A percentile compares a stretch with the other conserved stretches of the same genome.
Conservation (phyloP, 2,888 invertebrate genomes). For the Nymphalis polychloros region DNA sequence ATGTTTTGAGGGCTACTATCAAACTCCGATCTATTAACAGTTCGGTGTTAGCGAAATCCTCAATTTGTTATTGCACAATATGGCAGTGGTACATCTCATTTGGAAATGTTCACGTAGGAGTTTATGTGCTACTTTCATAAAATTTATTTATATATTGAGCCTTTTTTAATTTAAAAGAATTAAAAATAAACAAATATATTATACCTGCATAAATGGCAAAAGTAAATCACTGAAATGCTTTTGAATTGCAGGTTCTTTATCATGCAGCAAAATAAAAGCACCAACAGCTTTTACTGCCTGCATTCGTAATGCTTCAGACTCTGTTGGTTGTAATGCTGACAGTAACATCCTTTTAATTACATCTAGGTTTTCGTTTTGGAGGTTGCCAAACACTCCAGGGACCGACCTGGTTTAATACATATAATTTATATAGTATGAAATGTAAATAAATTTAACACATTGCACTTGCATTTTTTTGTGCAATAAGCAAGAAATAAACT, state of each 20-base stretch:
- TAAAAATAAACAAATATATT: too few relatives aligned
- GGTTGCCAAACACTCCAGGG: conserved; percentile 98
- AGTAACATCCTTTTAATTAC: conserved; percentile 97
- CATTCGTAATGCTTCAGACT: conserved; percentile 87
- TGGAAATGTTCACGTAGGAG: conserved; percentile 62
- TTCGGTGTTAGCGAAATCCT: conserved; percentile 77
- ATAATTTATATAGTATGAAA: too few relatives aligned
- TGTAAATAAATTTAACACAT: too few relatives aligned
- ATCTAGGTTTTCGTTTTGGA: conserved; percentile 94
- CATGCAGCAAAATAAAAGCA: conserved; percentile 95
- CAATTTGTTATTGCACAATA: conserved; percentile 69
- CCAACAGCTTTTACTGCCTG: conserved; percentile 92
- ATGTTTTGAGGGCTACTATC: conserved; percentile 77
- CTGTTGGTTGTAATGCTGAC: conserved; percentile 88
- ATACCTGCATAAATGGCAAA: conserved; percentile 87
- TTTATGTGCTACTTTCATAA: conserved; percentile 50
- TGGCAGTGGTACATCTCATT: conserved; percentile 66
- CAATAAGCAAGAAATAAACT: too few relatives aligned
- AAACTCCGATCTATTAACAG: conserved; percentile 69
- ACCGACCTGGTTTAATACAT: conserved; percentile 84
- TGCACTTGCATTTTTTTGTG: too few relatives aligned
- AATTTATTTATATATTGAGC: background rate
- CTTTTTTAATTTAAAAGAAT: too few relatives aligned
- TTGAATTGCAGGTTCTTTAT: conserved; percentile 94
- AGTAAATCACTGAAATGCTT: conserved; percentile 94